Percentiles rank a stretch among this genome's conserved stretches.
phyloP scores from a whole-genome alignment of 1,140 invertebrate genomes.

The Cydia pomonella region DNA sequence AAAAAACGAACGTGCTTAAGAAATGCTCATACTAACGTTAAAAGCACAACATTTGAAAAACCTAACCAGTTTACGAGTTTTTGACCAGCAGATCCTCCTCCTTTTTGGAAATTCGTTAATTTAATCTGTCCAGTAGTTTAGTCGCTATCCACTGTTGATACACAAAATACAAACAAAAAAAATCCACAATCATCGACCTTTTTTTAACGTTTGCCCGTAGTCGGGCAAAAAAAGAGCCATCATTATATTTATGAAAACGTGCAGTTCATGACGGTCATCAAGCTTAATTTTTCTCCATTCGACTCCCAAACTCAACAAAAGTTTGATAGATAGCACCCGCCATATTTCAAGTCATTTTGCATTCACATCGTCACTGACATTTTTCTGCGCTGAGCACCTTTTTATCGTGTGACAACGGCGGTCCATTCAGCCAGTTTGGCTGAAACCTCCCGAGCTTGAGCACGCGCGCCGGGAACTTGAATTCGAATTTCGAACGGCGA shows the following conservation, averaged over 20 bases:
- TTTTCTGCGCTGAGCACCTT: constrained; percentile 18
- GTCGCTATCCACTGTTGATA: too few relatives aligned
- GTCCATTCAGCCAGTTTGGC: neutral
- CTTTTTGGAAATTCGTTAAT: too few relatives aligned
- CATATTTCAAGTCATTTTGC: neutral
- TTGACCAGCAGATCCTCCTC: too few relatives aligned
- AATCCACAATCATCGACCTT: too few relatives aligned
- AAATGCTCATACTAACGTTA: too few relatives aligned
- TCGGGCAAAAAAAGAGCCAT: too few relatives aligned
- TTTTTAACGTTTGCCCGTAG: too few relatives aligned
- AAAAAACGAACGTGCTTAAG: too few relatives aligned
- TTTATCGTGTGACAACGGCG: neutral
- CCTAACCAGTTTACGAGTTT: too few relatives aligned
- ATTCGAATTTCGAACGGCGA: neutral
- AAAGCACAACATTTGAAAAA: too few relatives aligned
- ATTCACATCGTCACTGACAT: neutral
- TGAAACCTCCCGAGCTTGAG: neutral
- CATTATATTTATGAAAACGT: neutral
- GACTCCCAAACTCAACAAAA: neutral
- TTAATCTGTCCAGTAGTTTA: too few relatives aligned
- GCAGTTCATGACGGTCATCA: neutral
- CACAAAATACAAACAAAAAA: too few relatives aligned
- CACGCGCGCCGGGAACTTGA: neutral
- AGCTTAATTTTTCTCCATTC: neutral
- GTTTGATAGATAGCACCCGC: constrained; percentile 1